A percentile compares a stretch with the other conserved stretches of the same genome.
These are phyloP conservation scores for Plutella xylostella DNA, from an alignment of 2,888 invertebrate species.

Conservation along the genomic window DNA sequence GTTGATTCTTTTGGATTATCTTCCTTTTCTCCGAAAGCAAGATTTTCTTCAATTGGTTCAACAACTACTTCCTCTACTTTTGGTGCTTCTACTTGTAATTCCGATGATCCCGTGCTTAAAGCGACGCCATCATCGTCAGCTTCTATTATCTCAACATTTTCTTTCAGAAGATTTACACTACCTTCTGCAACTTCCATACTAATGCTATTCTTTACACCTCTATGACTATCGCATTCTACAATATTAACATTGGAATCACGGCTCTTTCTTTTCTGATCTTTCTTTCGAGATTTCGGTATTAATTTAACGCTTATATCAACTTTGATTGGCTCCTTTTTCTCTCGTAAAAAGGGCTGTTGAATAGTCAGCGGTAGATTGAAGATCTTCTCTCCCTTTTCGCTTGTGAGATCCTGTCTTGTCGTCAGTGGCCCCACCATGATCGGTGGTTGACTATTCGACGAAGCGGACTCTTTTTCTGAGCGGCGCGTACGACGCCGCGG, in stretches of 20 bases:
- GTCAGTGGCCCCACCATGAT: constrained; percentile 59
- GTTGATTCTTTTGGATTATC: not conserved
- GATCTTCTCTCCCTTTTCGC: constrained; percentile 49
- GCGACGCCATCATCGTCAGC: not conserved
- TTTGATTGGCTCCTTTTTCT: constrained; percentile 79
- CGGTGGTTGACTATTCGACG: constrained; percentile 64
- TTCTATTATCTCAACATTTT: constrained; percentile 21
- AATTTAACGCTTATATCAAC: constrained; percentile 83
- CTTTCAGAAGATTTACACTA: constrained; percentile 43
- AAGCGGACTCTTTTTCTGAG: constrained; percentile 69
- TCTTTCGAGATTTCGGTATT: constrained; percentile 72
- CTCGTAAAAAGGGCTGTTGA: constrained; percentile 71
- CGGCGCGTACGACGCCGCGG: constrained; percentile 51
- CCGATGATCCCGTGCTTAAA: not conserved
- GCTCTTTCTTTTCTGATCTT: constrained; percentile 40
- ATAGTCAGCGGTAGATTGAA: constrained; percentile 64
- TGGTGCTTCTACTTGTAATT: constrained; percentile 8
- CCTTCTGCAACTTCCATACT: constrained; percentile 57
- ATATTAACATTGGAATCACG: constrained; percentile 39
- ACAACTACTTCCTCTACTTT: not conserved
- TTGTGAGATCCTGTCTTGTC: constrained; percentile 64
- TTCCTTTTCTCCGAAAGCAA: not conserved
- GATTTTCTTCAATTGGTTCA: not conserved
- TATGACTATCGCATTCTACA: constrained; percentile 33
- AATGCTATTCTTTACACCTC: constrained; percentile 48